These are phyloP conservation scores for Cinara cedri DNA, from an alignment of 2,888 invertebrate genomes.

Conservation along the genomic window DNA sequence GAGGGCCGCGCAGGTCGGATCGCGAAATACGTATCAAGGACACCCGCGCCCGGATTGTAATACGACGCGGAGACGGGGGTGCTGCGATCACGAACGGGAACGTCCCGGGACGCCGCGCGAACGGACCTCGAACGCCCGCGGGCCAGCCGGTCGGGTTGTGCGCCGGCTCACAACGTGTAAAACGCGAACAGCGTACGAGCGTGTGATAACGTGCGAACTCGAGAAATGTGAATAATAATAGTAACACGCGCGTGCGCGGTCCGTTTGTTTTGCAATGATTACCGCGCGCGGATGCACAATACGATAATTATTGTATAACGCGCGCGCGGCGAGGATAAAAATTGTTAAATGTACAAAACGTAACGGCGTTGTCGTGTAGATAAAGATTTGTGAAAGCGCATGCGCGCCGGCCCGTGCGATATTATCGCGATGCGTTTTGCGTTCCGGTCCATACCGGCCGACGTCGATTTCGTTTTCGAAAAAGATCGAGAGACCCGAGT, in stretches of 20 bases:
- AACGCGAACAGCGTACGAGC: not conserved
- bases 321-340: conserved; percentile 14
- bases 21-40: conserved; percentile 29
- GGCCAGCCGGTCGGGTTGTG: not conserved
- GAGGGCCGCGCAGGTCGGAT: not conserved
- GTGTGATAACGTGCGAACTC: not conserved
- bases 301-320: conserved; percentile 27
- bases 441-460: conserved; percentile 28
- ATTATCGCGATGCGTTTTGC: not conserved
- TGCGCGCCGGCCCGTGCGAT: not conserved
- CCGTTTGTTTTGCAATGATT: conserved; percentile 42
- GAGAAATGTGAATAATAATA: too few species aligned
- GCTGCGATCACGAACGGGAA: conserved; percentile 27
- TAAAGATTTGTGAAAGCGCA: conserved; percentile 55
- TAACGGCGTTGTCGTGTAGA: conserved; percentile 23
- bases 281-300: too few species aligned
- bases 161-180: not conserved
- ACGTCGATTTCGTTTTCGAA: conserved; percentile 27
- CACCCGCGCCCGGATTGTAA: not conserved
- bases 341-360: not conserved
- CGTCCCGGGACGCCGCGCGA: too few species aligned
- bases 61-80: too few species aligned
- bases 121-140: not conserved
- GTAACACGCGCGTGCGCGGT: too few species aligned
- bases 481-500: not conserved